Evolutionary conservation across 2,113 vertebrate species (phyloP).

Genomic region (Bostrychus sinensis): DNA sequence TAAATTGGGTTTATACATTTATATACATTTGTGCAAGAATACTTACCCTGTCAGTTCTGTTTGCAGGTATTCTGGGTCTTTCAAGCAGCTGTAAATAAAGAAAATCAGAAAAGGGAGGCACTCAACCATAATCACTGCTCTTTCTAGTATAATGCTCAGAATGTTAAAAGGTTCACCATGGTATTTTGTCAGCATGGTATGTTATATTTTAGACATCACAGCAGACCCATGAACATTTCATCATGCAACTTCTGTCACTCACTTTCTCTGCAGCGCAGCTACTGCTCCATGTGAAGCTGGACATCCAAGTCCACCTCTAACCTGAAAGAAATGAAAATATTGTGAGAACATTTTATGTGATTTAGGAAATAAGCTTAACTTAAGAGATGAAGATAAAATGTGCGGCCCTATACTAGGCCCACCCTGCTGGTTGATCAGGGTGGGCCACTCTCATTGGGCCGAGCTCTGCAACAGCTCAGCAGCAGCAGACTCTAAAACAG

Average conservation of each 20-base stretch:
- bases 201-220: constrained; percentile 54
- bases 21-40: no score
- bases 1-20: constrained; percentile 58
- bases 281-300: no score
- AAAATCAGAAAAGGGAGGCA: neutral
- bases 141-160: constrained; percentile 31
- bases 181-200: constrained; percentile 66
- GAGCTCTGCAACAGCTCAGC: constrained; percentile 39
- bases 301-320: neutral
- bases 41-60: neutral
- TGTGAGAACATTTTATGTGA: neutral
- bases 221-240: neutral
- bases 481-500: constrained; percentile 72
- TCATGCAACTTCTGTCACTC: neutral
- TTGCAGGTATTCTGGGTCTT: neutral
- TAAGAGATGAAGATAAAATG: constrained; percentile 28
- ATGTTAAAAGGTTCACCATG: constrained; percentile 31
- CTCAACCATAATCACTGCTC: fast-evolving
- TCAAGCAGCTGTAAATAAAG: constrained; percentile 7
- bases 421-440: constrained; percentile 27
- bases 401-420: constrained; percentile 73
- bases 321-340: neutral
- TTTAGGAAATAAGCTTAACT: no score
- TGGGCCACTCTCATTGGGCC: constrained; percentile 75
- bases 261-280: neutral